Conservation (phyloP, 2,888 invertebrate genomes). For the Atrina japonica region DNA sequence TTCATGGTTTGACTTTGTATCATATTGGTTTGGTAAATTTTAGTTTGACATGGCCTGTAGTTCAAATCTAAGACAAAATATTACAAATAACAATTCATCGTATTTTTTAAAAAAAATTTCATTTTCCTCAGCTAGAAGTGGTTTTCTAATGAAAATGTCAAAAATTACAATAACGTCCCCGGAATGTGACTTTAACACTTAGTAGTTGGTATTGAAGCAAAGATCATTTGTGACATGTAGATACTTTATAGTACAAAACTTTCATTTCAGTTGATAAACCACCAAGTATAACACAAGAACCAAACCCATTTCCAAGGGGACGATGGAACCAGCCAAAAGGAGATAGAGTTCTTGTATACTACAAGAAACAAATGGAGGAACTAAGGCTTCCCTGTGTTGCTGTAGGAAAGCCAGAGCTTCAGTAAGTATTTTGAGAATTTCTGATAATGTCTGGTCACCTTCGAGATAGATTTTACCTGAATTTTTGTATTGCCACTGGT, state of each 20-base stretch:
- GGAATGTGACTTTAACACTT: neutral
- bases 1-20: too few species aligned
- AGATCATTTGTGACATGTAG: too few species aligned
- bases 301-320: conserved; percentile 7
- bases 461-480: too few species aligned
- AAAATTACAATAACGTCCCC: too few species aligned
- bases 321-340: conserved; percentile 9
- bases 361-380: conserved; percentile 24
- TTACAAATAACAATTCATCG: too few species aligned
- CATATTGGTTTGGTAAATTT: too few species aligned
- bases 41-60: neutral
- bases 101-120: neutral
- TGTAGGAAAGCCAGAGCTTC: conserved; percentile 9
- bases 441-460: too few species aligned
- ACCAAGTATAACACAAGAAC: conserved; percentile 28
- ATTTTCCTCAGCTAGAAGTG: neutral
- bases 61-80: neutral
- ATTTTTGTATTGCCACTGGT: too few species aligned
- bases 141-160: too few species aligned
- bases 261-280: conserved; percentile 11
- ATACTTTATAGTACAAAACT: neutral
- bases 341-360: conserved; percentile 29
- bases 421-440: too few species aligned
- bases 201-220: neutral
- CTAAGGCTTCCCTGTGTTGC: conserved; percentile 24